Conservation (phyloP, 2,113 vertebrate genomes). For the Sylvietta virens region DNA sequence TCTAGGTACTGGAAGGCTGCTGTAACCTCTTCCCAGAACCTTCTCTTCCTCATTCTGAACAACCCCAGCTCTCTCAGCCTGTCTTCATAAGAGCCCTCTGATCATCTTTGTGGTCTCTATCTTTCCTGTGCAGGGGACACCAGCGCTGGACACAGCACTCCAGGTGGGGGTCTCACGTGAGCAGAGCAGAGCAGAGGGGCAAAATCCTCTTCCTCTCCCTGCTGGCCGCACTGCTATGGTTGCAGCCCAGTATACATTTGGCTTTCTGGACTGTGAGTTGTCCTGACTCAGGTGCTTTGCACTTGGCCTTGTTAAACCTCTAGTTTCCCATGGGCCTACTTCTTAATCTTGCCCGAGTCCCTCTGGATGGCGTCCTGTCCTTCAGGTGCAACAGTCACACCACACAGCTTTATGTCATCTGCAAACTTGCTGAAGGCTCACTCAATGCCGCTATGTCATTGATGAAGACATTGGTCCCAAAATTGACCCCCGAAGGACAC, state of each 20-base stretch:
- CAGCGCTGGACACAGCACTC: not conserved
- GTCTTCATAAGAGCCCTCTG: not conserved
- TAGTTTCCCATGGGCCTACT: not conserved
- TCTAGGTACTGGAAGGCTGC: not conserved
- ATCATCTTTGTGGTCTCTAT: too few species aligned
- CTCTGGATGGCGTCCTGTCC: not conserved
- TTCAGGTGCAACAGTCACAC: not conserved
- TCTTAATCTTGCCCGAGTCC: not conserved
- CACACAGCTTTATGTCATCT: not conserved
- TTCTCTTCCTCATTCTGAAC: not conserved
- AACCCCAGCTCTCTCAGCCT: not conserved
- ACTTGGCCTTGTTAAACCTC: not conserved
- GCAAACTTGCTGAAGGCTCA: not conserved
- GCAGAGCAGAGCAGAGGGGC: not conserved
- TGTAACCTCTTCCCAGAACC: not conserved
- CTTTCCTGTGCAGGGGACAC: not conserved
- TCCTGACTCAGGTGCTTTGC: not conserved
- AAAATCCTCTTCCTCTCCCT: not conserved
- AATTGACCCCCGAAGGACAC: not conserved
- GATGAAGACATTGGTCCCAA: not conserved
- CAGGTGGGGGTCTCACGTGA: not conserved
- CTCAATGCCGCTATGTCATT: not conserved
- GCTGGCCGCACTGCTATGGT: accelerated
- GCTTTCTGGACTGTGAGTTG: not conserved
- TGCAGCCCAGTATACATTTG: not conserved